Base-by-base conservation (phyloP, 2,888 invertebrate genomes). In the Phyllotreta cruciferae region DNA sequence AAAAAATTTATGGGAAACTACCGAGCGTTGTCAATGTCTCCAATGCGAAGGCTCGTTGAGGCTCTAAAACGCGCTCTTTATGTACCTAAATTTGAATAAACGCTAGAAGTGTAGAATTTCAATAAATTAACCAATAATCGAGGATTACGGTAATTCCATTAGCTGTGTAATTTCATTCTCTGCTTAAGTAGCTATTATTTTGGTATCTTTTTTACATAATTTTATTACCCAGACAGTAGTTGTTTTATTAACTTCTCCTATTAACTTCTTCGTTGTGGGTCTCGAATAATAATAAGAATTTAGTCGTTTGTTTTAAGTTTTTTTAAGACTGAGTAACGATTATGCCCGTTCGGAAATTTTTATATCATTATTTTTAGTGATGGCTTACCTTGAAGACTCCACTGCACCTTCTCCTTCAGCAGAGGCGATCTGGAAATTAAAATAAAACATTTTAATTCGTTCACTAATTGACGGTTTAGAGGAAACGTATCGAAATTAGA, bases 301-400 rank as follows among this genome's bases (percentile, higher is more conserved):
- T 47, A 47, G 42, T 11, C 8, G 34, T 39, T 44, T 7, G 6
- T 36, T 24, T 50, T n/a, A 35, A 14, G 24, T 24, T 24, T 14
- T n/a, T 39, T 39, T 35, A 56, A 44, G 42, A 45, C 35, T 11
- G n/a, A 9, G n/a, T 49, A 49, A 49, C 36, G 49, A 14, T 49
- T 49, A 49, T 49, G 8, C 36, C 35, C 5, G 4, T 49, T 49
- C n/a, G 34, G 9, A 49, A 49, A 35, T 49, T 35, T 49, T 49
- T n/a, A 35, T 7, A 34, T 34, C 13, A 9, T 13, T 37, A n/a
- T 37, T 37, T 38, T 37, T 37, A 14, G 14, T 7, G 7, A 52
- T 13, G 9, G 35, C 41, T 62, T 56, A 62, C 56, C 62, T 62
- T 56, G 50, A 50, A 44, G 44, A 52, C 49, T 61, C 47, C 53